Conservation (phyloP, 2,797 vertebrate species). For the Cetoscarus ocellatus region DNA sequence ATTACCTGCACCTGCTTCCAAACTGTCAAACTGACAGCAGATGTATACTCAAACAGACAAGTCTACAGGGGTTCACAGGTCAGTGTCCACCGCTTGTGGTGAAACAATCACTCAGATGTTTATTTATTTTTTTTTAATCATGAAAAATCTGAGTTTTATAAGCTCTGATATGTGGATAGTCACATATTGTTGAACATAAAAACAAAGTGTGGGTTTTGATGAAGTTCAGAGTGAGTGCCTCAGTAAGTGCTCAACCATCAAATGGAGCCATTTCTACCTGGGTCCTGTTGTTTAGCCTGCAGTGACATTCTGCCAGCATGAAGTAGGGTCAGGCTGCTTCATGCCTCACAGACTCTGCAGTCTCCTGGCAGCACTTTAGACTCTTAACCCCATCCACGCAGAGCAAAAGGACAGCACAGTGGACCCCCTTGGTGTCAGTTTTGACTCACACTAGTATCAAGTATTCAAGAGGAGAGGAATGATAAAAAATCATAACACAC, state of each 20-base stretch:
- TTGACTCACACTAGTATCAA: background rate
- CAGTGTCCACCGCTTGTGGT: constrained; percentile 12
- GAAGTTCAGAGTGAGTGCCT: background rate
- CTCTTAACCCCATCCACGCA: background rate
- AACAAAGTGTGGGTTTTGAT: background rate
- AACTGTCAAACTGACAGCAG: constrained; percentile 43
- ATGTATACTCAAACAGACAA: constrained; percentile 22
- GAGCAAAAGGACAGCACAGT: background rate
- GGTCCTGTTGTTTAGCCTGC: constrained; percentile 7
- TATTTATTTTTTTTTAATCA: constrained; percentile 1
- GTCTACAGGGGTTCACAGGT: constrained; percentile 7
- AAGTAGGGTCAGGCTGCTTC: background rate
- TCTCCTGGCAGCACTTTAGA: constrained; percentile 13
- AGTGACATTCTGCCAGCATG: constrained; percentile 14
- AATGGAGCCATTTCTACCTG: constrained; percentile 2
- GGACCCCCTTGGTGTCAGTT: background rate
- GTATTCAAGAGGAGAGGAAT: background rate
- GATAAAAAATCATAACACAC: background rate
- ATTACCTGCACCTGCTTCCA: constrained; percentile 28
- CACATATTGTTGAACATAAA: background rate
- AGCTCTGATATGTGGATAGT: background rate
- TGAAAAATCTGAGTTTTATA: background rate
- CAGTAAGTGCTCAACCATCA: constrained; percentile 2
- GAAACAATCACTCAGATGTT: constrained; percentile 8
- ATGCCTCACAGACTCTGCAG: background rate